Percentiles rank a stretch among this genome's conserved stretches.
Evolutionary conservation across 2,888 invertebrate species (phyloP).

Genomic region (Griposia aprilina): DNA sequence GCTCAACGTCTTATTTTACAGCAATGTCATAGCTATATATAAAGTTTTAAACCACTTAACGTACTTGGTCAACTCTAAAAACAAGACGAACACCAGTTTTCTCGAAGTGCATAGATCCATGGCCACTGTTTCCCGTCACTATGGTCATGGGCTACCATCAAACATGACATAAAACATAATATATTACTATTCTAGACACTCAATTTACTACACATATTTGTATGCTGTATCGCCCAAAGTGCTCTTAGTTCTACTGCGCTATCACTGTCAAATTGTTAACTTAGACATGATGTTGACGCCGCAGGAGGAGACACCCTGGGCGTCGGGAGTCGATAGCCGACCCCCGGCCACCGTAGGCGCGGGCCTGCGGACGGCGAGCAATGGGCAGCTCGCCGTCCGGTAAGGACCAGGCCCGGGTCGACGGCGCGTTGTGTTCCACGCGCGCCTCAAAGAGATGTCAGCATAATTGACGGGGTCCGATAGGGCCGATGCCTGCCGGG

Average conservation of each 20-base stretch:
- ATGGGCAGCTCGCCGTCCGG: too few species aligned
- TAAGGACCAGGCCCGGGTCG: too few species aligned
- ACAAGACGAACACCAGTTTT: conserved; percentile 27
- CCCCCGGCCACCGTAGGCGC: too few species aligned
- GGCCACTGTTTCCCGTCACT: conserved; percentile 21
- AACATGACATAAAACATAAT: conserved; percentile 22
- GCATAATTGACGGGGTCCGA: too few species aligned
- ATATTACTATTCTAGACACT: conserved; percentile 1
- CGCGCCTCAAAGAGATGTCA: too few species aligned
- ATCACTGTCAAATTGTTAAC: background rate
- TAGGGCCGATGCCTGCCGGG: too few species aligned
- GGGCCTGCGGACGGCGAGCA: too few species aligned
- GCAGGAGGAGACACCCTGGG: too few species aligned
- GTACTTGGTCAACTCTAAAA: conserved; percentile 1
- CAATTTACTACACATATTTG: conserved; percentile 13
- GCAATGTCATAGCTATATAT: background rate
- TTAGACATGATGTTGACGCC: background rate
- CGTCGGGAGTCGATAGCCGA: too few species aligned
- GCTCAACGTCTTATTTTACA: background rate
- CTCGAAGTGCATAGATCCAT: conserved; percentile 11
- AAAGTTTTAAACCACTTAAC: background rate
- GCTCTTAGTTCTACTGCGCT: background rate
- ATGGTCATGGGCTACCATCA: conserved; percentile 23
- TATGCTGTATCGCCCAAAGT: background rate
- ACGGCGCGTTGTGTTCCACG: too few species aligned